These are phyloP conservation scores for silkworm (Bombyx mori) DNA, from an alignment of 1,140 invertebrate genomes.

Conservation along the genomic window DNA sequence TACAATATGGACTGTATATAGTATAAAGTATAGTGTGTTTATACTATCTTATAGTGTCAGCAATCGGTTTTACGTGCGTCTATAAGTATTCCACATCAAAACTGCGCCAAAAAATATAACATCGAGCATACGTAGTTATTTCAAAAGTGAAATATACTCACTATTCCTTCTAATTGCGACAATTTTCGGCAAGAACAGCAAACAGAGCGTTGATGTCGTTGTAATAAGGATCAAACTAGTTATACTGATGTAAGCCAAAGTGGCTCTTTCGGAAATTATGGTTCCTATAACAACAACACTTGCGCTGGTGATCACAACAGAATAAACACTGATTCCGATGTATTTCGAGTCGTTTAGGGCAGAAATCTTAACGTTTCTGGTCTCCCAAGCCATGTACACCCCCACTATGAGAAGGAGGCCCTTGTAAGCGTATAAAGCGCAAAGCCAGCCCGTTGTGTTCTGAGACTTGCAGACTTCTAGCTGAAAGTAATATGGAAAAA, in stretches of 20 bases:
- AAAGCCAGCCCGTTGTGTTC: slow-evolving; percentile 89
- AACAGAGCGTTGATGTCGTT: slow-evolving; percentile 87
- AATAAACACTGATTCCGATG: slow-evolving; percentile 94
- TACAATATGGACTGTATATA: no score
- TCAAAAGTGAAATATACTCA: slow-evolving; percentile 33
- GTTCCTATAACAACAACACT: slow-evolving; percentile 89
- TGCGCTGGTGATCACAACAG: slow-evolving; percentile 89
- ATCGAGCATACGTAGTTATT: neutral
- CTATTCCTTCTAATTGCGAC: slow-evolving; percentile 75
- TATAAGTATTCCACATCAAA: no score
- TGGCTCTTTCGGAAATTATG: slow-evolving; percentile 86
- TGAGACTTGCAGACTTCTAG: slow-evolving; percentile 89
- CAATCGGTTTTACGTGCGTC: no score
- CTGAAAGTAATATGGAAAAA: slow-evolving; percentile 53
- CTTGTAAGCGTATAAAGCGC: slow-evolving; percentile 91
- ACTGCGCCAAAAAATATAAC: no score
- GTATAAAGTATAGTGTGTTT: no score
- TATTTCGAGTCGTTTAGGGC: slow-evolving; percentile 98
- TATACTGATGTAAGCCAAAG: slow-evolving; percentile 86
- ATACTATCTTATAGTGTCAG: no score
- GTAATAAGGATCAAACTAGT: slow-evolving; percentile 87
- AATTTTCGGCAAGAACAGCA: slow-evolving; percentile 90
- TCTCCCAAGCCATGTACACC: slow-evolving; percentile 98
- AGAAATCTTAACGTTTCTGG: slow-evolving; percentile 95
- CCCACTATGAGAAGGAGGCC: slow-evolving; percentile 89